phyloP scores from a whole-genome alignment of 1,140 invertebrate species.

The Oscheius sp. region DNA sequence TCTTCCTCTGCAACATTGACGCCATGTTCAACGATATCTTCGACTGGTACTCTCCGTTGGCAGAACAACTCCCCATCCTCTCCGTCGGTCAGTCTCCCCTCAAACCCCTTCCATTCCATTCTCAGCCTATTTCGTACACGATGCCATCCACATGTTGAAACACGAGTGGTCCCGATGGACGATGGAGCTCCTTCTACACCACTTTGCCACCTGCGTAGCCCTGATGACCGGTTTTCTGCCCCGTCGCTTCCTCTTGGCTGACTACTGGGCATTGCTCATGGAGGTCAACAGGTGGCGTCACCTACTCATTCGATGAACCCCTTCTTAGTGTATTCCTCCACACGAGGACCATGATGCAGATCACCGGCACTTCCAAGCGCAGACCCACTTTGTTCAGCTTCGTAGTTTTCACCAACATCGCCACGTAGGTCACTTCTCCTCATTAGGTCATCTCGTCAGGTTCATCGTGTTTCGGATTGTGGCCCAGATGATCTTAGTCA shows the following conservation, averaged over 20 bases:
- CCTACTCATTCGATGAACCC: slow-evolving; percentile 16
- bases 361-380: slow-evolving; percentile 30
- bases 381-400: slow-evolving; percentile 22
- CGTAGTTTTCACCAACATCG: slow-evolving; percentile 41
- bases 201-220: slow-evolving; percentile 41
- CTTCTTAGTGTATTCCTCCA: slow-evolving; percentile 52
- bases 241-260: slow-evolving; percentile 41
- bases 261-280: slow-evolving; percentile 52
- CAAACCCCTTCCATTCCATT: slow-evolving; percentile 30
- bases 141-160: slow-evolving; percentile 50
- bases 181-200: slow-evolving; percentile 45
- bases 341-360: slow-evolving; percentile 43
- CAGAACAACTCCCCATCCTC: slow-evolving; percentile 38
- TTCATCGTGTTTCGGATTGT: slow-evolving; percentile 24
- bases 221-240: slow-evolving; percentile 27
- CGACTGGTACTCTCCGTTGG: slow-evolving; percentile 31
- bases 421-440: slow-evolving; percentile 39
- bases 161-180: slow-evolving; percentile 51
- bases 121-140: slow-evolving; percentile 49
- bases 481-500: slow-evolving; percentile 43
- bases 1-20: slow-evolving; percentile 34
- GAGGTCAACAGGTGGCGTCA: slow-evolving; percentile 49
- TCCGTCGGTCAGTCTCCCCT: slow-evolving; percentile 36
- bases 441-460: slow-evolving; percentile 26
- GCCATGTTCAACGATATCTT: slow-evolving; percentile 46